Evolutionary conservation across 2,888 invertebrate species (phyloP), one percentile per base, ranked within the genome.

Genomic region (Nymphalis polychloros): DNA sequence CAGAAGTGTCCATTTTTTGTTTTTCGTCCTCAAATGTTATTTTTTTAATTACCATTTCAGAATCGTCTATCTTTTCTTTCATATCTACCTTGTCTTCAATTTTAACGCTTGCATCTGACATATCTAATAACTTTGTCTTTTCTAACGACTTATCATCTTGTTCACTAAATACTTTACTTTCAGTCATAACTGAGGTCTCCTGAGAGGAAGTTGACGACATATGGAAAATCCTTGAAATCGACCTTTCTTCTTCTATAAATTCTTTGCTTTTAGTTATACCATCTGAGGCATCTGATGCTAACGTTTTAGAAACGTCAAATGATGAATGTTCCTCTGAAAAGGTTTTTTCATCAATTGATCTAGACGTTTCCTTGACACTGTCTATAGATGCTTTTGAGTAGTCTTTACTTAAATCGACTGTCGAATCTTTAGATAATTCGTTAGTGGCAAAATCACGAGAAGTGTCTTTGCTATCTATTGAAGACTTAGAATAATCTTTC

Each of bases 271-370:
- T 79, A 35, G 89, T 87, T 6, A 90, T 86, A 8, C 82, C 87
- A 69, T 92, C 92, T 19, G 92, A 92, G 17, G 79, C 88, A 78
- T 92, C 92, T 31, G 92, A 91, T n/a, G 92, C 92, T 75, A 92
- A 80, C 10, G 92, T 92, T 73, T 92, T 92, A n/a, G 92, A 92
- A 20, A 88, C 83, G 72, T 92, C 92, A 68, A 91, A 77, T n/a
- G 92, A 92, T 1, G 92, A 92, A 77, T 92, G 92, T 65, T 92
- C 92, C 82, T 92, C 92, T 1, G 92, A 92, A 73, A 88, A 90
- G 1, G 92, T 92, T 71, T 92, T 92, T 72, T 92, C 92, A 72
- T 92, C 92, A 23, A 92, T 84, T 0, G 92, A 92, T 76, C 86
- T 88, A 13, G 92, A 92, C 52, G 85, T 86, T 79, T 92, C 92